Percentiles rank a stretch among this genome's conserved stretches.
phyloP scores from a whole-genome alignment of 1,140 invertebrate genomes.

The Andricus grossulariae region DNA sequence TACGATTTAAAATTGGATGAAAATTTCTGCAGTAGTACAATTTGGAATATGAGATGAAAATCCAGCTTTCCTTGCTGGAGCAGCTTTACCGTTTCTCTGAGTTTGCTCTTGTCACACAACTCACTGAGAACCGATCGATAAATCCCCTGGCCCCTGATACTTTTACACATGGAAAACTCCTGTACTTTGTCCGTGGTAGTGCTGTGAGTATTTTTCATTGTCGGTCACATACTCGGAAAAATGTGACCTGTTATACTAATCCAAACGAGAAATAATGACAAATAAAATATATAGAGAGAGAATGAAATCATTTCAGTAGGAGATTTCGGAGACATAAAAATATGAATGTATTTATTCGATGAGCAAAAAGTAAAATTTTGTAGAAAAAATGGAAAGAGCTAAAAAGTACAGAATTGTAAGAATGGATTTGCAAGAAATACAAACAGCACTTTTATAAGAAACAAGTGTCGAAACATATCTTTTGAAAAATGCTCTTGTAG shows the following conservation, averaged over 20 bases:
- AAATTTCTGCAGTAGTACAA: neutral
- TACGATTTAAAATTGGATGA: too few species aligned
- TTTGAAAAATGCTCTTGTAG: too few species aligned
- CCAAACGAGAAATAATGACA: neutral
- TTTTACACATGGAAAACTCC: constrained; percentile 53
- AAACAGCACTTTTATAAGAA: too few species aligned
- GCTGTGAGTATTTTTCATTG: neutral
- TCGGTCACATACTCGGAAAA: neutral
- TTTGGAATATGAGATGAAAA: constrained; percentile 46
- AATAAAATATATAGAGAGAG: too few species aligned
- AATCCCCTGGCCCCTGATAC: constrained; percentile 56
- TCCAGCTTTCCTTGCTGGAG: constrained; percentile 58
- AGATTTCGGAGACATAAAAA: neutral
- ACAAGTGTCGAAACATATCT: too few species aligned
- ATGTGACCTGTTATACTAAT: neutral
- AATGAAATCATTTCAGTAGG: neutral
- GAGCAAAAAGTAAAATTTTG: too few species aligned
- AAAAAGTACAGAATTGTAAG: too few species aligned
- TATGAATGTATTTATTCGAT: too few species aligned
- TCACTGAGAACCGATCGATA: constrained; percentile 61
- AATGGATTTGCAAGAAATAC: too few species aligned
- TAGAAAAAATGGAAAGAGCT: too few species aligned
- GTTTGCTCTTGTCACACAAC: constrained; percentile 62
- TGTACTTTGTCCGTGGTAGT: neutral
- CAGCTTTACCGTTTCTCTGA: constrained; percentile 67